phyloP scores from a whole-genome alignment of 2,113 vertebrate species.

The Ailuropoda melanoleuca region DNA sequence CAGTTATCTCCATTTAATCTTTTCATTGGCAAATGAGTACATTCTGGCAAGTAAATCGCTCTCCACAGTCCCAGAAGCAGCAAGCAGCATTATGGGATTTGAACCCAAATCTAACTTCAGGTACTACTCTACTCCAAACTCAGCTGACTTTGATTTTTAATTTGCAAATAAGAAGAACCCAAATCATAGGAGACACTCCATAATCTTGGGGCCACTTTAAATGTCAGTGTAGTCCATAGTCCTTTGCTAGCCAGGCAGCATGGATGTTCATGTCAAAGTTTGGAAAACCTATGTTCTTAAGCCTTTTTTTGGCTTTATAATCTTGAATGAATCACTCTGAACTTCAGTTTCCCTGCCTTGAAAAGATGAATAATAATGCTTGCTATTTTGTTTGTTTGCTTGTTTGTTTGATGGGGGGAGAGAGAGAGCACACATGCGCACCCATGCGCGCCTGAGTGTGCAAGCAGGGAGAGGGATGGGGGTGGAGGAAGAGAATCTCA shows the following conservation, averaged over 20 bases:
- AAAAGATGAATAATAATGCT: not conserved
- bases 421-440: not conserved
- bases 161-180: not conserved
- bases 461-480: not conserved
- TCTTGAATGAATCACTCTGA: not conserved
- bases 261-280: not conserved
- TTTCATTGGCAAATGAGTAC: constrained; percentile 33
- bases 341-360: not conserved
- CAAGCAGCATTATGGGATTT: not conserved
- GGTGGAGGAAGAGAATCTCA: not conserved
- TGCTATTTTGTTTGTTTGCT: not conserved
- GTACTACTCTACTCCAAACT: not conserved
- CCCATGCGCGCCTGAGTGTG: no score
- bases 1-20: not conserved
- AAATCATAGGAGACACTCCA: not conserved
- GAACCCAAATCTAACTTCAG: not conserved
- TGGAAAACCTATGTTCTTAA: not conserved
- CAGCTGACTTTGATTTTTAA: not conserved
- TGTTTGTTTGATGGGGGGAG: not conserved
- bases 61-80: not conserved
- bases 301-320: not conserved
- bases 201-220: not conserved
- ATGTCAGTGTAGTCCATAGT: not conserved
- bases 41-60: not conserved
- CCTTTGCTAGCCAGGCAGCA: not conserved